Evolutionary conservation across 2,888 invertebrate genomes (phyloP).

Genomic region (Drosophila subsilvestris): DNA sequence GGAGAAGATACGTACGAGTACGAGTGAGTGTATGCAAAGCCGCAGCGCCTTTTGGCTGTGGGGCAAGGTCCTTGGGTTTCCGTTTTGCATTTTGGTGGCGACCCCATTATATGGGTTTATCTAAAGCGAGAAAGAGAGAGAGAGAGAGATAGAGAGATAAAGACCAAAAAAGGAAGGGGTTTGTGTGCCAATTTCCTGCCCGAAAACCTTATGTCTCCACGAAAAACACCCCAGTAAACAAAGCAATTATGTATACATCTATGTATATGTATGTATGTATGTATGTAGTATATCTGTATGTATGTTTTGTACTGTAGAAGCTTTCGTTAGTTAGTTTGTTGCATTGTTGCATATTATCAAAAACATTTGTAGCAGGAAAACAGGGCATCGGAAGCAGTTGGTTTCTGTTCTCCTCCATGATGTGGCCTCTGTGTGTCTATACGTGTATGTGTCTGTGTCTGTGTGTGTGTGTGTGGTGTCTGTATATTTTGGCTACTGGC

Average conservation of each 20-base stretch:
- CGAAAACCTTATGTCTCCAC: constrained; percentile 1
- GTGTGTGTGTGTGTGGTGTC: constrained; percentile 11
- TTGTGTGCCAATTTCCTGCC: constrained; percentile 31
- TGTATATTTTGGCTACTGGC: constrained; percentile 69
- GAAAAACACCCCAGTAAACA: constrained; percentile 22
- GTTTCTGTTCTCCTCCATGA: constrained; percentile 14
- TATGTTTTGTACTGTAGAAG: constrained; percentile 10
- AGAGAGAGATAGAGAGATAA: background rate
- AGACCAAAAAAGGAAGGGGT: constrained; percentile 22
- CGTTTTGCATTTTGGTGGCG: constrained; percentile 37
- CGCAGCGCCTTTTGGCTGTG: constrained; percentile 34
- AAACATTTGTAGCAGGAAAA: constrained; percentile 56
- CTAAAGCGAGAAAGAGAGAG: constrained; percentile 10
- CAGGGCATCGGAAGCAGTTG: constrained; percentile 17
- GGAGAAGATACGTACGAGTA: background rate
- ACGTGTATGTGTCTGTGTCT: no score
- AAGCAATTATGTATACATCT: constrained; percentile 35
- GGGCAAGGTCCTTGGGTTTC: constrained; percentile 41
- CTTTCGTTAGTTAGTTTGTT: constrained; percentile 49
- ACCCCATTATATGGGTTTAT: constrained; percentile 31
- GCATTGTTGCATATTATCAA: constrained; percentile 70
- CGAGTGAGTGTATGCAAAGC: constrained; percentile 9
- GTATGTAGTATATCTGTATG: no score
- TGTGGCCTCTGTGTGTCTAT: constrained; percentile 8
- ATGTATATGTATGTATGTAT: background rate